Evolutionary conservation across 1,140 invertebrate species (phyloP).

Genomic region (Heterodera schachtii): DNA sequence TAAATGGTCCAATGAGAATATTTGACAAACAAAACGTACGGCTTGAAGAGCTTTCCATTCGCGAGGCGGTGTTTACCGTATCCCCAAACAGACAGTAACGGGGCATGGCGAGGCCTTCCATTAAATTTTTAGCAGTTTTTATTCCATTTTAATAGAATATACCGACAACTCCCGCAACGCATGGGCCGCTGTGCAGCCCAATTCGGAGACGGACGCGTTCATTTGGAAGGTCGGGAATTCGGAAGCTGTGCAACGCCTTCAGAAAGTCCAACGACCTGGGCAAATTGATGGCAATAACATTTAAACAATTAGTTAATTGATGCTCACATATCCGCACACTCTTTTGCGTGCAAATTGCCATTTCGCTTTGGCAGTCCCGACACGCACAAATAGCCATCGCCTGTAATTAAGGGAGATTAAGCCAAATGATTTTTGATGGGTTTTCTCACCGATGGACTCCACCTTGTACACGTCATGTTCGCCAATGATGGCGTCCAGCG

Average conservation of each 20-base stretch:
- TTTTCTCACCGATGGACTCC: slow-evolving; percentile 59
- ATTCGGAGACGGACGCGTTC: slow-evolving; percentile 79
- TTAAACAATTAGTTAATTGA: slow-evolving; percentile 67
- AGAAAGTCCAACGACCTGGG: too few species aligned
- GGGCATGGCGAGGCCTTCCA: slow-evolving; percentile 78
- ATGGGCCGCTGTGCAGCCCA: slow-evolving; percentile 67
- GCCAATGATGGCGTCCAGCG: slow-evolving; percentile 78
- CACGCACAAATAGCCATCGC: slow-evolving; percentile 73
- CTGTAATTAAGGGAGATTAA: slow-evolving; percentile 69
- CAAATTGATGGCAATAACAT: too few species aligned
- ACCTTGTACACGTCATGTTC: slow-evolving; percentile 81
- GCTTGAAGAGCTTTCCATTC: slow-evolving; percentile 76
- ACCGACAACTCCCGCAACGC: slow-evolving; percentile 42
- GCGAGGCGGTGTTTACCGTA: slow-evolving; percentile 84
- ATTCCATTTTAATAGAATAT: slow-evolving; percentile 3
- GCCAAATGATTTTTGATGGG: slow-evolving; percentile 68
- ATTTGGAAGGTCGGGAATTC: slow-evolving; percentile 80
- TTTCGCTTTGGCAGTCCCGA: slow-evolving; percentile 72
- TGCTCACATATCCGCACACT: slow-evolving; percentile 69
- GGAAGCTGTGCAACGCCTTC: slow-evolving; percentile 74
- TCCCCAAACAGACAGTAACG: slow-evolving; percentile 77
- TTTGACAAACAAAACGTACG: slow-evolving; percentile 66
- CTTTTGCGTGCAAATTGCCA: slow-evolving; percentile 71
- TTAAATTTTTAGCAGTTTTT: background rate
- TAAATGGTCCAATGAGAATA: slow-evolving; percentile 35